Evolutionary conservation across 2,113 vertebrate species (phyloP).

Genomic region (Chelonoidis abingdonii): DNA sequence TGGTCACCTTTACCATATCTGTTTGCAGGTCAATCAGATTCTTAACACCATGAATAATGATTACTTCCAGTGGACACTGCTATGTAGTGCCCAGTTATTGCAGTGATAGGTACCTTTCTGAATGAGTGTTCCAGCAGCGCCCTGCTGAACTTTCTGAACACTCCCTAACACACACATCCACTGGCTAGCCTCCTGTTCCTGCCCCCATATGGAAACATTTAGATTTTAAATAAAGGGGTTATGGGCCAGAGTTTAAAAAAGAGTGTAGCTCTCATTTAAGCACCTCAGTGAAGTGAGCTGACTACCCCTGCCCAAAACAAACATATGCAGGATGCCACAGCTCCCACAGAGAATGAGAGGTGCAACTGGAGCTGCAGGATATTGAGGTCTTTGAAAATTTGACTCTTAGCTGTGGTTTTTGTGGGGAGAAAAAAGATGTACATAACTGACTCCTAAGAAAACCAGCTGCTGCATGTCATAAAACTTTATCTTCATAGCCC

Average conservation of each 20-base stretch:
- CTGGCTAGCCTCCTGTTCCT: neutral
- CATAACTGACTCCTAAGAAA: neutral
- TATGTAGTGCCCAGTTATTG: neutral
- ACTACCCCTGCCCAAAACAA: neutral
- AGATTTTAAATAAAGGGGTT: neutral
- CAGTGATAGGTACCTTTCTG: accelerated
- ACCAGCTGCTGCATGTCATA: neutral
- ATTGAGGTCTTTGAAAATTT: accelerated
- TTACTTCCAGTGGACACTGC: accelerated
- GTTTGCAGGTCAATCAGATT: neutral
- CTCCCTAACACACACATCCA: neutral
- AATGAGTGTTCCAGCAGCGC: neutral
- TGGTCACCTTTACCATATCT: neutral
- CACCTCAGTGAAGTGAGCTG: neutral
- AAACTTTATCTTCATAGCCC: neutral
- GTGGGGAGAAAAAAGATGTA: neutral
- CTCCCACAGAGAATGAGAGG: neutral
- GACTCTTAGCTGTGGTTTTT: accelerated
- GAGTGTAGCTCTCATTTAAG: neutral
- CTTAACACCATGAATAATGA: accelerated
- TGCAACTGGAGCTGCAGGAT: neutral
- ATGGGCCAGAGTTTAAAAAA: neutral
- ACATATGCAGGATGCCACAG: neutral
- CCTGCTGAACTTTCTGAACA: neutral
- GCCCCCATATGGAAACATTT: neutral